A percentile compares a stretch with the other conserved stretches of the same genome.
These are phyloP conservation scores for Planococcus citri DNA, from an alignment of 1,140 invertebrate genomes.

Conservation along the genomic window DNA sequence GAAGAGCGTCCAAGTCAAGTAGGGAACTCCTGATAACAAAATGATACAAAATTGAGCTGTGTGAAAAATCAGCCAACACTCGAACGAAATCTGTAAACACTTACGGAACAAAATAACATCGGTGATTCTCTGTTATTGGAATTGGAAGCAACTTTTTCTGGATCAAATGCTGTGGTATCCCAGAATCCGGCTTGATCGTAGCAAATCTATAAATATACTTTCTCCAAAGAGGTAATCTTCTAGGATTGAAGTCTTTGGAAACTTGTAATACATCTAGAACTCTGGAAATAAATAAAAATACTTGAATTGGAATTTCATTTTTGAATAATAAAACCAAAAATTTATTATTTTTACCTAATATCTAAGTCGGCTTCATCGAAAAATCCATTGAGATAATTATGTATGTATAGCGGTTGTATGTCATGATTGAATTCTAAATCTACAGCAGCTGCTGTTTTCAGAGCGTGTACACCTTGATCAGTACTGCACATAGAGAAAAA, in stretches of 20 bases:
- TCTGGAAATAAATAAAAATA: slow-evolving; percentile 17
- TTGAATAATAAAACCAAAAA: no score
- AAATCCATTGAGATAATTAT: slow-evolving; percentile 22
- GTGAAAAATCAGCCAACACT: neutral
- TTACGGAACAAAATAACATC: slow-evolving; percentile 25
- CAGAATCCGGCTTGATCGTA: slow-evolving; percentile 21
- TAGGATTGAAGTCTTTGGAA: slow-evolving; percentile 23
- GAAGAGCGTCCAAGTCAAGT: slow-evolving; percentile 22
- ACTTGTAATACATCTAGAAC: slow-evolving; percentile 21
- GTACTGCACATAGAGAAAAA: slow-evolving; percentile 24
- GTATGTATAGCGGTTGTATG: neutral
- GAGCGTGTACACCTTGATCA: slow-evolving; percentile 27
- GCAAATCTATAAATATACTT: slow-evolving; percentile 26
- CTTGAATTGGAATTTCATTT: neutral
- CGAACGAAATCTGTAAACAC: neutral
- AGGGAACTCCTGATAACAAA: slow-evolving; percentile 9
- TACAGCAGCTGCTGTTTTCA: slow-evolving; percentile 26
- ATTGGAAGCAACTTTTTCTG: slow-evolving; percentile 22
- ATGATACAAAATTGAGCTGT: neutral
- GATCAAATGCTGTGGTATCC: neutral
- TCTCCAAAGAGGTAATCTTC: slow-evolving; percentile 23
- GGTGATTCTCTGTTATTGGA: slow-evolving; percentile 24
- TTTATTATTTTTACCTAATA: no score
- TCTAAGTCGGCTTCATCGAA: slow-evolving; percentile 22
- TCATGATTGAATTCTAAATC: slow-evolving; percentile 25